Conservation (phyloP, 2,888 invertebrate species). For the Hermaeophaga mercurialis region DNA sequence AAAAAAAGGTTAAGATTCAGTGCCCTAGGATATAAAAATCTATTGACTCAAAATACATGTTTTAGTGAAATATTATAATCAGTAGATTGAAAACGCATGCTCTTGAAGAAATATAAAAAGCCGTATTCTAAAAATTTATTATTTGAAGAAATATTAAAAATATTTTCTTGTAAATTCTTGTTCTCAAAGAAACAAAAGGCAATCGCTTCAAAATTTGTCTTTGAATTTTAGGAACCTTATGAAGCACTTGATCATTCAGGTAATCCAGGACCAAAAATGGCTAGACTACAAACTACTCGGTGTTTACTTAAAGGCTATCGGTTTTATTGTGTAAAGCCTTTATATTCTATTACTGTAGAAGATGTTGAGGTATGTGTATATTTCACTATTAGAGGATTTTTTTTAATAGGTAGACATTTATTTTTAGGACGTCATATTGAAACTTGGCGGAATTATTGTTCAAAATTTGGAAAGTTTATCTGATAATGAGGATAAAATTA, state of each 20-base stretch:
- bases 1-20: too few species aligned
- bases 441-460: constrained; percentile 48
- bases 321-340: constrained; percentile 62
- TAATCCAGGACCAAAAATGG: constrained; percentile 60
- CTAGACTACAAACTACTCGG: constrained; percentile 55
- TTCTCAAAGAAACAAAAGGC: too few species aligned
- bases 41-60: too few species aligned
- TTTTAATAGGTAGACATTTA: neutral
- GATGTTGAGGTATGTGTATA: constrained; percentile 48
- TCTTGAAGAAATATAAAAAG: too few species aligned
- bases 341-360: constrained; percentile 46
- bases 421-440: constrained; percentile 43
- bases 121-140: too few species aligned
- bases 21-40: too few species aligned
- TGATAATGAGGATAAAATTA: constrained; percentile 41
- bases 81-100: too few species aligned
- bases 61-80: too few species aligned
- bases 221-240: constrained; percentile 55
- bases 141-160: too few species aligned
- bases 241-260: constrained; percentile 63
- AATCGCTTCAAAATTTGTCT: too few species aligned
- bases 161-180: too few species aligned
- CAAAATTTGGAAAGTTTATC: constrained; percentile 39
- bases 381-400: too few species aligned
- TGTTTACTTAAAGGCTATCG: constrained; percentile 60